These are phyloP conservation scores for Taenioides sp. DNA, from an alignment of 2,797 vertebrate genomes.

Conservation along the genomic window DNA sequence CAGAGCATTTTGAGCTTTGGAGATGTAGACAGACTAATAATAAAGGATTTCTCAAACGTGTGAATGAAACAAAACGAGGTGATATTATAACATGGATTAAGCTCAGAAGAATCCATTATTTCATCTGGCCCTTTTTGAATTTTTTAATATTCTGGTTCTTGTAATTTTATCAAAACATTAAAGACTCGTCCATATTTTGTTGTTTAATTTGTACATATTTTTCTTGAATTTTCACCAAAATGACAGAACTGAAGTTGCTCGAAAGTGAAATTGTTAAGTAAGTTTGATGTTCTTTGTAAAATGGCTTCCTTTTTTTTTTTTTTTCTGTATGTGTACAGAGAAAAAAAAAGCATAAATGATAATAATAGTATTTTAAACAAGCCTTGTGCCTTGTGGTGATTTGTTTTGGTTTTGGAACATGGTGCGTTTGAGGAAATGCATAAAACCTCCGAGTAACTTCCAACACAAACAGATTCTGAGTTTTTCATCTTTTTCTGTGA, in stretches of 20 bases:
- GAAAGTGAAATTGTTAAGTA: constrained; percentile 1
- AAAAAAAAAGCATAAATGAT: constrained; percentile 72
- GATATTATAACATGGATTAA: too few species aligned
- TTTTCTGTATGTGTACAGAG: constrained; percentile 49
- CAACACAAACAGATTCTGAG: too few species aligned
- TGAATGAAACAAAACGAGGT: too few species aligned
- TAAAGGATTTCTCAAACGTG: too few species aligned
- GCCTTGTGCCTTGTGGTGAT: constrained; percentile 41
- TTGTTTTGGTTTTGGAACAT: neutral
- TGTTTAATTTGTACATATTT: constrained; percentile 34
- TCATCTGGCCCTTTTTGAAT: too few species aligned
- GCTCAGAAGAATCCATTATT: neutral
- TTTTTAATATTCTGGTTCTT: constrained; percentile 2
- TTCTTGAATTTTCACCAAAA: constrained; percentile 7
- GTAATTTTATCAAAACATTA: constrained; percentile 22
- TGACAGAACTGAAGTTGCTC: constrained; percentile 12
- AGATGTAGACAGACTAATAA: too few species aligned
- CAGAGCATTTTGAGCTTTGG: too few species aligned
- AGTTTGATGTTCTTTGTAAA: constrained; percentile 33
- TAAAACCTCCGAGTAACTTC: too few species aligned
- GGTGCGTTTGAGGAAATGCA: too few species aligned
- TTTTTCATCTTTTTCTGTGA: too few species aligned
- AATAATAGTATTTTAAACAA: constrained; percentile 69
- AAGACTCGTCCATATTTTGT: neutral
- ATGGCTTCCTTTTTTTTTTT: constrained; percentile 31